Evolutionary conservation across 2,888 invertebrate species (phyloP), one percentile per base, ranked within the genome.

Genomic region (Rhyacophila evoluta): DNA sequence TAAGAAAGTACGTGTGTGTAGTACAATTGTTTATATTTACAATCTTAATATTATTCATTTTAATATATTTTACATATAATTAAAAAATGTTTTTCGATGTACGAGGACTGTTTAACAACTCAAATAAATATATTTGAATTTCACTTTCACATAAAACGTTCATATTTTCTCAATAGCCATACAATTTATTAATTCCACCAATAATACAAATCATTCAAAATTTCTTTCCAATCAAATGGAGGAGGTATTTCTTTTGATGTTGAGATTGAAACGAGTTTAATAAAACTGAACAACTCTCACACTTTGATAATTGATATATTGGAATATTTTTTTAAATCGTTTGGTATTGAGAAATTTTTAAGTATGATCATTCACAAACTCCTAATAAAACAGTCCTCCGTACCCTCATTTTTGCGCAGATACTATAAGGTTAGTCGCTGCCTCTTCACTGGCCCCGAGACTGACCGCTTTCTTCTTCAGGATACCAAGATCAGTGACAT

Each of bases 401-500:
- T 82, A 81, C 38, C 80, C 80, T 90, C 89, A 90, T 89, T 90
- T 90, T 55, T 89, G 89, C 84, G 90, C 90, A 81, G 86, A 89
- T 79, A 90, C 90, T 10, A 92, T 92, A 77, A 92, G 86, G 84
- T 92, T 92, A 74, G 92, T 92, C 74, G 92, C 92, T 75, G 92
- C 92, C 84, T 92, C 92, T 84, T 92, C 92, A 75, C 92, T 92
- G 27, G 89, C 91, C 0, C 90, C 90, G 87, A 91, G 89, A 80
- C 92, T 89, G 87, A 95, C 91, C 12, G 95, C 93, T 86, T 96
- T 95, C 89, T 97, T 97, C 90, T 97, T 97, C 83, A 97, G 88
- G 83, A 97, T 95, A 74, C 96, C 96, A 85, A 97, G 90, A 88
- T 97, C 97, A 84, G 96, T 97, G 74, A 97, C 97, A 87, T 96